Base-by-base conservation (phyloP, 2,888 invertebrate genomes). In the Platypus cylindrus region DNA sequence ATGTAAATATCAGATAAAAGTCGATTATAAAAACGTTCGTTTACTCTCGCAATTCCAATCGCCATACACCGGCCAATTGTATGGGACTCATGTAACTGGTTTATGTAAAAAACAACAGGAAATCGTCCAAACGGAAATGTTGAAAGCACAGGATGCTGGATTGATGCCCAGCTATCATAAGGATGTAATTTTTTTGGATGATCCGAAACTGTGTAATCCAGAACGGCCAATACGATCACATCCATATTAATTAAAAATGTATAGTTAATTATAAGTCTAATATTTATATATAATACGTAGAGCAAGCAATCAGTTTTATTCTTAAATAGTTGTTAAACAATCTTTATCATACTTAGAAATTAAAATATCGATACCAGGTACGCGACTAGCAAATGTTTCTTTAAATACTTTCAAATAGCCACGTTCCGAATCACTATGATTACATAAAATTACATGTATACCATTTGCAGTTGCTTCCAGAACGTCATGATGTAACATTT, bases 41-140 rank as follows among this genome's bases (percentile, higher is more conserved):
- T 62, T 98, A 3, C 62, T 98, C 3, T 89, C 91, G 0, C 95
- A 97, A 59, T 98, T 98, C 61, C 84, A 95, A 54, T 97, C 95
- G 18, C 81, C 89, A 0, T 90, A 84, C 56, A 95, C 97, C 0
- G 97, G 97, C 1, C 71, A 80, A 45, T 75, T 94, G 41, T 97
- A 94, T 57, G 89, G 86, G 0, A 72, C 81, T 34, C 86, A 95
- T 51, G 85, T 97, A 25, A 98, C 97, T 3, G 91, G 97, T 1
- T 68, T 98, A 26, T 98, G 97, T 56, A 71, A 74, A 54, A 57
- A 64, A 5, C 87, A 90, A 57, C 93, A 95, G 50, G 66, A 66
- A 27, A 60, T 69, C 46, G 73, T 94, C 0, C 78, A 83, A 54
- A 55, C 51, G 3, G 84, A 86, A 56, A 82, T 93, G 22, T 51